These are phyloP conservation scores for Lasioglossum leucozonium DNA, from an alignment of 2,888 invertebrate genomes.

Conservation along the genomic window DNA sequence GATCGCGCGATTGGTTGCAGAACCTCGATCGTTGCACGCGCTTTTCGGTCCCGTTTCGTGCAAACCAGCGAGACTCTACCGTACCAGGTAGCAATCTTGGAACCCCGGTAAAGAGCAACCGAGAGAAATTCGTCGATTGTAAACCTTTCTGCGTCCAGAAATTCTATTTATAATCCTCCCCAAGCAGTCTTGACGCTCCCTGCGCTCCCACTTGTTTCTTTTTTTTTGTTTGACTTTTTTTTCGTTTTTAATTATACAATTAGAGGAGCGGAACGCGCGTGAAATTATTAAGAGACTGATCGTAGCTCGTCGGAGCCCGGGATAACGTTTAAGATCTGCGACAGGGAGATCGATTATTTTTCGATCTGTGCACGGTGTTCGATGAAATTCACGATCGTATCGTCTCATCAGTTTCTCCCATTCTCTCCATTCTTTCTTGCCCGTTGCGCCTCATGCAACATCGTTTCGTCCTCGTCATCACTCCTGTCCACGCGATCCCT, in stretches of 20 bases:
- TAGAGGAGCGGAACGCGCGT: neutral
- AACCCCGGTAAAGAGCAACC: neutral
- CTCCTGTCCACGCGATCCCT: neutral
- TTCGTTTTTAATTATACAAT: neutral
- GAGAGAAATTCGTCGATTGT: neutral
- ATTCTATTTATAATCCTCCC: neutral
- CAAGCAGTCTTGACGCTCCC: neutral
- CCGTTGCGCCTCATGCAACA: neutral
- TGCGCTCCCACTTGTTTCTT: neutral
- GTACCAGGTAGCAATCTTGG: neutral
- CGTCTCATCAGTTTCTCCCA: constrained; percentile 32
- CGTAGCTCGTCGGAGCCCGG: constrained; percentile 8
- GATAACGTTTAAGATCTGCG: constrained; percentile 21
- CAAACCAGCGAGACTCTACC: neutral
- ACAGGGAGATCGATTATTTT: neutral
- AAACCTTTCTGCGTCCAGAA: neutral
- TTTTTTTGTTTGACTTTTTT: neutral
- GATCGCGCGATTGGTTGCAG: neutral
- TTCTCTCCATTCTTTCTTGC: constrained; percentile 34
- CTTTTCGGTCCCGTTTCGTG: neutral
- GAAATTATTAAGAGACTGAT: constrained; percentile 53
- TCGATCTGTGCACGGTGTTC: neutral
- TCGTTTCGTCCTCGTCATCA: neutral
- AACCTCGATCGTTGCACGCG: no score
- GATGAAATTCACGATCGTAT: constrained; percentile 23